Evolutionary conservation across 2,797 vertebrate species (phyloP).

Genomic region (Sebastes nivosus): DNA sequence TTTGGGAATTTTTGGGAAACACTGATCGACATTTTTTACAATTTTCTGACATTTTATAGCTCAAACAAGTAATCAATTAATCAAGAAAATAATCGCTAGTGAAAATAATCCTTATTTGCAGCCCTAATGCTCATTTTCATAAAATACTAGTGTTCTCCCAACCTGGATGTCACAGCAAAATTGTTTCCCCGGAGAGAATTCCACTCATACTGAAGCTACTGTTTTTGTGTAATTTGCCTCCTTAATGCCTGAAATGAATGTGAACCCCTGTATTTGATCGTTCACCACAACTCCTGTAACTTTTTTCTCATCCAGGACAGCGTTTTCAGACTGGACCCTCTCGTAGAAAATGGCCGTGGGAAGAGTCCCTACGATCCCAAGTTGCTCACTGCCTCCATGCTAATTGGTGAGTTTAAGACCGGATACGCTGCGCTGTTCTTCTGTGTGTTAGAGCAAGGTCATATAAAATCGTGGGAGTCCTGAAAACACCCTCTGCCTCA

Average conservation of each 20-base stretch:
- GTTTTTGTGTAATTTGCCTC: background rate
- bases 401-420: conserved; percentile 87
- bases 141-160: background rate
- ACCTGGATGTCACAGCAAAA: background rate
- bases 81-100: fast-evolving
- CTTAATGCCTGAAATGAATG: background rate
- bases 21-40: too few species aligned
- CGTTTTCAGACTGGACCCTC: conserved; percentile 90
- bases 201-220: background rate
- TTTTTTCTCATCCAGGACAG: conserved; percentile 85
- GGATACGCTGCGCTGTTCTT: background rate
- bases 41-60: too few species aligned
- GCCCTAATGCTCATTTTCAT: background rate
- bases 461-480: conserved; percentile 48
- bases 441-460: background rate
- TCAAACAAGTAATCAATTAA: too few species aligned
- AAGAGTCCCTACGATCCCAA: conserved; percentile 99
- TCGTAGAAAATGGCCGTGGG: conserved; percentile 94
- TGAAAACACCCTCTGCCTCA: conserved; percentile 38
- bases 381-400: conserved; percentile 92
- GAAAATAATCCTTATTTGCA: too few species aligned
- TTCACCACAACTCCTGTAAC: background rate
- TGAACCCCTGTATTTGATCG: background rate
- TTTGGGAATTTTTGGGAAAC: too few species aligned
- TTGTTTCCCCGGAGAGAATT: background rate